phyloP scores from a whole-genome alignment of 1,140 invertebrate species.

The Drosophila pseudoananassae region DNA sequence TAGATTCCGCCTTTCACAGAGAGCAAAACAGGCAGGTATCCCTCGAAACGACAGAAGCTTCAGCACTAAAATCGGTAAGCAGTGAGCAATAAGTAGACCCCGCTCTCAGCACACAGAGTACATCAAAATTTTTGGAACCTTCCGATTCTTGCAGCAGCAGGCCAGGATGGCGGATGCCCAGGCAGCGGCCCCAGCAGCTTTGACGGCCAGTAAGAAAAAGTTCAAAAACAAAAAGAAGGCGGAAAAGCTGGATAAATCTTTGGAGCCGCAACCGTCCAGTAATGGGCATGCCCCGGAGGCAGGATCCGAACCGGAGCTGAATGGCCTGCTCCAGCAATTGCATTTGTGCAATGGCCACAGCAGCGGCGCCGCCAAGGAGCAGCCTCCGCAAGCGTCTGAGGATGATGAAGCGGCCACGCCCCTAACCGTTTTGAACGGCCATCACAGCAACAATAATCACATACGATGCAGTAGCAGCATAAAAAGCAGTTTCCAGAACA shows the following conservation, averaged over 20 bases:
- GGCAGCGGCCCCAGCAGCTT: constrained; percentile 45
- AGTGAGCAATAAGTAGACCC: not conserved
- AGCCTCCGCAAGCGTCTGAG: not conserved
- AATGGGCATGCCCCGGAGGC: constrained; percentile 44
- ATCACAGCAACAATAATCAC: constrained; percentile 70
- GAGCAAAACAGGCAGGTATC: constrained; percentile 16
- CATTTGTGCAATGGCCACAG: constrained; percentile 60
- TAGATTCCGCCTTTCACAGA: constrained; percentile 4
- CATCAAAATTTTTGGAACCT: not conserved
- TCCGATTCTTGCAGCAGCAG: constrained; percentile 4
- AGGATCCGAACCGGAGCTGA: constrained; percentile 19
- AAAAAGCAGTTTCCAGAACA: constrained; percentile 35
- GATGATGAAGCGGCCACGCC: constrained; percentile 17
- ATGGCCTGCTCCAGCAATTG: constrained; percentile 50
- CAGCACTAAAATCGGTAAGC: constrained; percentile 1
- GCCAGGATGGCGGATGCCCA: constrained; percentile 63
- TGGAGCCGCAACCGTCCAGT: constrained; percentile 15
- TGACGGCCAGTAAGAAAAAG: constrained; percentile 59
- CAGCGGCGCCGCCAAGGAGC: not conserved
- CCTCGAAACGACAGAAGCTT: not conserved
- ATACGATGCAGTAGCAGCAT: constrained; percentile 41
- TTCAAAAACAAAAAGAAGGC: constrained; percentile 64
- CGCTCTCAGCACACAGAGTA: not conserved
- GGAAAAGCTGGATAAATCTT: constrained; percentile 33
- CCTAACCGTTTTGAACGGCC: constrained; percentile 46